phyloP scores from a whole-genome alignment of 2,113 vertebrate genomes.

The Apteryx owenii region DNA sequence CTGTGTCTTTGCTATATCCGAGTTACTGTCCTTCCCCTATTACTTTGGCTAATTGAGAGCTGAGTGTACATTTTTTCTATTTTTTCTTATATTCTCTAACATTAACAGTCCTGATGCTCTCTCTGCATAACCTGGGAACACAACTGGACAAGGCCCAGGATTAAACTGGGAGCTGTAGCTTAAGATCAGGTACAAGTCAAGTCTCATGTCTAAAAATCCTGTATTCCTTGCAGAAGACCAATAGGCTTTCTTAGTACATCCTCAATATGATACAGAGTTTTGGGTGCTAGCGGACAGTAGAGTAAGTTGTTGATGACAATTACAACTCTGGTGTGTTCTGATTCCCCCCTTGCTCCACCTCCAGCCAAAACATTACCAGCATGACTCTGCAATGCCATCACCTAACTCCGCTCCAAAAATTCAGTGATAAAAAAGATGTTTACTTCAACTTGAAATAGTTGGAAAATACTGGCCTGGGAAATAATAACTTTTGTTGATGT shows the following conservation, averaged over 20 bases:
- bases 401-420: background rate
- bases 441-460: slow-evolving; percentile 4
- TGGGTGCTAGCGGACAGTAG: background rate
- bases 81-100: background rate
- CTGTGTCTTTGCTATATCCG: background rate
- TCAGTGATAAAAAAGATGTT: background rate
- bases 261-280: background rate
- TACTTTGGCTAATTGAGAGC: background rate
- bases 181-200: background rate
- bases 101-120: background rate
- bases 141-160: background rate
- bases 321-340: background rate
- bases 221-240: background rate
- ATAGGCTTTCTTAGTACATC: background rate
- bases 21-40: background rate
- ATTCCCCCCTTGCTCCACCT: background rate
- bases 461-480: background rate
- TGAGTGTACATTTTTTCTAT: background rate
- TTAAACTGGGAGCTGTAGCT: background rate
- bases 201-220: background rate
- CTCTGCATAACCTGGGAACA: background rate
- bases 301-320: background rate
- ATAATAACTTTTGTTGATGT: slow-evolving; percentile 12
- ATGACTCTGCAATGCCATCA: background rate
- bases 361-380: background rate